phyloP scores from a whole-genome alignment of 1,140 invertebrate species.

The Zelostemma sp. region DNA sequence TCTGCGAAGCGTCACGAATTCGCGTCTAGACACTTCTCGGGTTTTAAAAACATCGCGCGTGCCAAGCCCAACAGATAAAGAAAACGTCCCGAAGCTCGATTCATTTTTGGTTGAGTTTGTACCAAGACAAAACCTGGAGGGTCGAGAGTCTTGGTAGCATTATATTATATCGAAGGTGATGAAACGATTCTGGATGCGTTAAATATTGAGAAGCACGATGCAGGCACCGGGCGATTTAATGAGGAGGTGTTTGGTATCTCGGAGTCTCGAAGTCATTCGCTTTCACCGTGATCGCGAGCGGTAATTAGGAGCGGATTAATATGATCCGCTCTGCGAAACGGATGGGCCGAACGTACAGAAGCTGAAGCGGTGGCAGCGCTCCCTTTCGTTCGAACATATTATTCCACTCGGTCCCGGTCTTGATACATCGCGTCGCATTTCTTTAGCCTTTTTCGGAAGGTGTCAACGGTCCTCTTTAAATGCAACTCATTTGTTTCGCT shows the following conservation, averaged over 20 bases:
- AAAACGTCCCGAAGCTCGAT: too few relatives aligned
- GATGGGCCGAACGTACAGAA: constrained; percentile 59
- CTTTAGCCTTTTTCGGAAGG: constrained; percentile 33
- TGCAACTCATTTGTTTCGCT: neutral
- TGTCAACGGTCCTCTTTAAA: constrained; percentile 21
- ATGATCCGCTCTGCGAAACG: constrained; percentile 57
- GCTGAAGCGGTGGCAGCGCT: constrained; percentile 41
- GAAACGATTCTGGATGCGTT: constrained; percentile 56
- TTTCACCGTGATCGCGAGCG: constrained; percentile 50
- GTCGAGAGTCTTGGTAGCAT: too few relatives aligned
- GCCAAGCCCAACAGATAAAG: too few relatives aligned
- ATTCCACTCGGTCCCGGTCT: constrained; percentile 9
- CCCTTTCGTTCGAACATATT: constrained; percentile 42
- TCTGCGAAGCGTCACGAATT: neutral
- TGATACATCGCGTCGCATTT: constrained; percentile 24
- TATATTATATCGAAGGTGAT: constrained; percentile 65
- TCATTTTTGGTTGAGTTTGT: too few relatives aligned
- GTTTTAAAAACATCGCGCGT: too few relatives aligned
- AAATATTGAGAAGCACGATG: constrained; percentile 58
- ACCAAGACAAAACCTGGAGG: too few relatives aligned
- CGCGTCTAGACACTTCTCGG: neutral
- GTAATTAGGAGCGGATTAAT: constrained; percentile 68
- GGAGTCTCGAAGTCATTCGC: constrained; percentile 43
- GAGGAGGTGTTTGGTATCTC: constrained; percentile 55
- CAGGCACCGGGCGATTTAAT: constrained; percentile 49